Evolutionary conservation across 2,113 vertebrate species (phyloP).

Genomic region (Machaerirhynchus nigripectus): DNA sequence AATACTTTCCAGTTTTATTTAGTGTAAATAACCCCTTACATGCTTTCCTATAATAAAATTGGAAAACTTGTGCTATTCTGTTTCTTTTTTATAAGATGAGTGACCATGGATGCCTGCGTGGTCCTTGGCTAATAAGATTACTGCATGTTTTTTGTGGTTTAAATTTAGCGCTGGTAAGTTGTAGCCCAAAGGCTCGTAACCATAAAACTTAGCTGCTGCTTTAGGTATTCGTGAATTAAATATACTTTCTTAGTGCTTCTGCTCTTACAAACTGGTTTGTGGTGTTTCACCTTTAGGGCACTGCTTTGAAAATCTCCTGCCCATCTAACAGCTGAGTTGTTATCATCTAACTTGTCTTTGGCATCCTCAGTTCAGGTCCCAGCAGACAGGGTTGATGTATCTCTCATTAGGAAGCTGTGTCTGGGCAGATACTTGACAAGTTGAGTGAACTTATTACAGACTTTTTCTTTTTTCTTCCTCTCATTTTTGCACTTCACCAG

Average conservation of each 20-base stretch:
- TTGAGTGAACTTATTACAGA: neutral
- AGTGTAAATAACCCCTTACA: neutral
- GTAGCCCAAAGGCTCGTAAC: neutral
- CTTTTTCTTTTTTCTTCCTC: neutral
- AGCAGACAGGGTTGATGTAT: neutral
- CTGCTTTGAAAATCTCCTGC: neutral
- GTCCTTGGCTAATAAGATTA: neutral
- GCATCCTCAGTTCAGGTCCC: neutral
- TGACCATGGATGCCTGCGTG: neutral
- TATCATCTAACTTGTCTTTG: neutral
- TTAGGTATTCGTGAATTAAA: neutral
- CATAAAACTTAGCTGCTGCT: neutral
- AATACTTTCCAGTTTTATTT: neutral
- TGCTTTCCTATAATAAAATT: slow-evolving; percentile 8
- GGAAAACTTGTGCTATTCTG: neutral
- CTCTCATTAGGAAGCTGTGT: neutral
- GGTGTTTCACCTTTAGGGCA: neutral
- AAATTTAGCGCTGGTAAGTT: neutral
- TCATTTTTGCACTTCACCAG: neutral
- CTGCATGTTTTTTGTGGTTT: neutral
- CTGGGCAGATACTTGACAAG: neutral
- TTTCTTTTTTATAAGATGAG: neutral
- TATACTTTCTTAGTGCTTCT: neutral
- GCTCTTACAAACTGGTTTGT: neutral
- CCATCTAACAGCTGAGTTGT: neutral